Base-by-base conservation (phyloP, 2,888 invertebrate genomes). In the Mactromeris polynyma region DNA sequence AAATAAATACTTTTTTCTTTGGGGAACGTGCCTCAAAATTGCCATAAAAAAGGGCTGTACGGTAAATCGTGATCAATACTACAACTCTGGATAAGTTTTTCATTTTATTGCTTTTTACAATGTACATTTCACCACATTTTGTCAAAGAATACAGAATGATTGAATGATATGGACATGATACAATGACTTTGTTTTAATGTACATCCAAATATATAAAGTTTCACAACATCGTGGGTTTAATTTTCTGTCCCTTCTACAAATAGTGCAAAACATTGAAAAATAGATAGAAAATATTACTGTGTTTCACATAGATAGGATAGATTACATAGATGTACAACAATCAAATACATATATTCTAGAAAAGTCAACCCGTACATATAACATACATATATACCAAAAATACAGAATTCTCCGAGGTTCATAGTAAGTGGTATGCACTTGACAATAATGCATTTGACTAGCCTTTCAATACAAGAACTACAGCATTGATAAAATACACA, bases 91-190 rank as follows among this genome's bases (percentile, higher is more conserved):
- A 77, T 83, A 51, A 77, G 73, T 51, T 64, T 83, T 83, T 7
- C 40, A 46, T 84, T 84, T 84, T 84, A 84, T 84, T 84, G 84
- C 84, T 84, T 84, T 84, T 77, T 84, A 84, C 84, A 84, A 84
- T 84, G 84, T 84, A 84, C 78, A 84, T 46, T 78, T 84, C 78
- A 84, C 84, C 84, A 84, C 78, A 84, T 42, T 83, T 84, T 83
- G 38, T 40, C n/a, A 42, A 42, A 46, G 40, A 79, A 40, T 40
- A 79, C 79, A 40, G 36, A 79, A 77, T 77, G 77, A 73, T 78
- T 84, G 84, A 84, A 78, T 84, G 84, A 84, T 51, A 84, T 73
- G 36, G 46, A 78, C 78, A 78, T 21, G 33, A 78, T 36, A 26
- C 17, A 31, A 79, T 17, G 79, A 79, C 36, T 33, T 69, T 73